Percentiles rank a stretch among this genome's conserved stretches.
Conservation (phyloP, 2,888 invertebrate species). For the Podotricha telesiphe region DNA sequence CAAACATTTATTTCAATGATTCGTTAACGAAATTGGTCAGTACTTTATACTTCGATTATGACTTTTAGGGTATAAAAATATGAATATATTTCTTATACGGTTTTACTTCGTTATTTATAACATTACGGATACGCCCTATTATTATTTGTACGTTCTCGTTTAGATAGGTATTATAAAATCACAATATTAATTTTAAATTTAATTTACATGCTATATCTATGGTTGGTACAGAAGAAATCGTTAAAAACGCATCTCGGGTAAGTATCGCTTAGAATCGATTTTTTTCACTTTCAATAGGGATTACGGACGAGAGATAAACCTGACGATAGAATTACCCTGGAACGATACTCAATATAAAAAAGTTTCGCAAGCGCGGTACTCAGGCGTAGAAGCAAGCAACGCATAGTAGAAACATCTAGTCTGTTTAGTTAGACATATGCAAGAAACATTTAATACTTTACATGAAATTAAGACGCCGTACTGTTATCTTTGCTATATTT, state of each 20-base stretch:
- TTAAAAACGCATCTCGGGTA: slow-evolving; percentile 23
- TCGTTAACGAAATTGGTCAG: slow-evolving; percentile 64
- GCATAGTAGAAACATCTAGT: slow-evolving; percentile 24
- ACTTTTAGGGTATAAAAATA: slow-evolving; percentile 79
- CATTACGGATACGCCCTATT: slow-evolving; percentile 69
- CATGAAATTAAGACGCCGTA: neutral
- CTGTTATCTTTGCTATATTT: neutral
- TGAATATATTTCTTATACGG: slow-evolving; percentile 61
- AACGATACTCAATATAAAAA: slow-evolving; percentile 20
- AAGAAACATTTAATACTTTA: slow-evolving; percentile 7
- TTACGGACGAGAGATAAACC: neutral
- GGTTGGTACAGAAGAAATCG: slow-evolving; percentile 52
- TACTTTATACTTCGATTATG: slow-evolving; percentile 68
- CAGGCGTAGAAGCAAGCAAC: slow-evolving; percentile 11
- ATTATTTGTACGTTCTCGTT: slow-evolving; percentile 79
- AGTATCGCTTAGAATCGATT: slow-evolving; percentile 8
- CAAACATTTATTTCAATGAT: slow-evolving; percentile 49
- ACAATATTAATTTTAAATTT: slow-evolving; percentile 67
- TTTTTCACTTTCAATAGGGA: slow-evolving; percentile 3
- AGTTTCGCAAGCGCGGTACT: slow-evolving; percentile 15
- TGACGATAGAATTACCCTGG: slow-evolving; percentile 10
- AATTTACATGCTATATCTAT: slow-evolving; percentile 60
- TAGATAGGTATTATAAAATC: slow-evolving; percentile 67
- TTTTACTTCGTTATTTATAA: slow-evolving; percentile 60
- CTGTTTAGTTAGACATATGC: slow-evolving; percentile 35